Conservation (phyloP, 2,888 invertebrate species). For the Fabriciana adippe region DNA sequence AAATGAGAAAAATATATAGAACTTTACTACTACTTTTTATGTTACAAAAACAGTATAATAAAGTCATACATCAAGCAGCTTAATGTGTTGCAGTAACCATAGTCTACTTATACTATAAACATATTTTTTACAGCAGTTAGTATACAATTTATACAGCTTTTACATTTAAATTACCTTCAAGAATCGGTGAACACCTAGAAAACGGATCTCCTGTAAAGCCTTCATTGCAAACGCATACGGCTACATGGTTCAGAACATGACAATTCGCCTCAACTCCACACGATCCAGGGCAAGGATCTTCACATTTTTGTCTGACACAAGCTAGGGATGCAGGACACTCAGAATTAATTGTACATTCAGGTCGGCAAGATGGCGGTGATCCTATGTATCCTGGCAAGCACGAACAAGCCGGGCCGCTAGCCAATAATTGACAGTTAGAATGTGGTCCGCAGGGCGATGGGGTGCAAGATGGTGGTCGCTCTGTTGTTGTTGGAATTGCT, state of each 20-base stretch:
- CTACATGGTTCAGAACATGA: conserved; percentile 89
- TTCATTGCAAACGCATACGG: conserved; percentile 89
- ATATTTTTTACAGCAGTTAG: too few relatives aligned
- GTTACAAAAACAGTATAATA: too few relatives aligned
- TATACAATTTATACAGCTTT: too few relatives aligned
- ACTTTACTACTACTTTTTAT: too few relatives aligned
- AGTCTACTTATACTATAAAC: too few relatives aligned
- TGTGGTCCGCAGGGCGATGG: conserved; percentile 94
- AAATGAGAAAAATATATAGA: conserved; percentile 1
- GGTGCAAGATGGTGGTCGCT: conserved; percentile 87
- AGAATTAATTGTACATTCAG: conserved; percentile 90
- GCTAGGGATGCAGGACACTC: conserved; percentile 90
- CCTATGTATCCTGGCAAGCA: conserved; percentile 90
- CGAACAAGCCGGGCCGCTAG: conserved; percentile 89
- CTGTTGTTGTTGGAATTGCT: conserved; percentile 77
- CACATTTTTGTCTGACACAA: conserved; percentile 90
- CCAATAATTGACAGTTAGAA: conserved; percentile 88
- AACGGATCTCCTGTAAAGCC: conserved; percentile 92
- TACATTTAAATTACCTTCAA: conserved; percentile 58
- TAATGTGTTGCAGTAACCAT: too few relatives aligned
- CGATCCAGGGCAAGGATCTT: conserved; percentile 91
- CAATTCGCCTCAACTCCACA: conserved; percentile 91
- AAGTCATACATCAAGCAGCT: too few relatives aligned
- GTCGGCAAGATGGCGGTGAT: conserved; percentile 89
- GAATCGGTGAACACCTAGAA: conserved; percentile 85